phyloP scores from a whole-genome alignment of 2,888 invertebrate species.

The Megalurothrips usitatus region DNA sequence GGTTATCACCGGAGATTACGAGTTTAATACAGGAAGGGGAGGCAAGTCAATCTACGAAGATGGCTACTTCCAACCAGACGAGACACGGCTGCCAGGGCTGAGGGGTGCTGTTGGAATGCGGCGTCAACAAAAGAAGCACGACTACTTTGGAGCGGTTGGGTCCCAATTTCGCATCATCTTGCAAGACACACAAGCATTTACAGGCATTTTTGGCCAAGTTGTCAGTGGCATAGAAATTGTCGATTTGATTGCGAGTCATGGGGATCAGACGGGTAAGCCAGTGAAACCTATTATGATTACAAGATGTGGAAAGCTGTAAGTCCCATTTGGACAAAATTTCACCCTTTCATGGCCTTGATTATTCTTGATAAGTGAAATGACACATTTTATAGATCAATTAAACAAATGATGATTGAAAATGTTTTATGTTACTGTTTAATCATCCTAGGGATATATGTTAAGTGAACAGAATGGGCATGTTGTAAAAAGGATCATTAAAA shows the following conservation, averaged over 20 bases:
- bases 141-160: slow-evolving; percentile 75
- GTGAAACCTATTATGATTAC: slow-evolving; percentile 68
- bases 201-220: slow-evolving; percentile 75
- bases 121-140: slow-evolving; percentile 72
- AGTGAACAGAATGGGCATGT: too few species aligned
- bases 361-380: too few species aligned
- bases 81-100: slow-evolving; percentile 68
- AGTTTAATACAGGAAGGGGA: slow-evolving; percentile 74
- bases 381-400: too few species aligned
- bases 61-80: slow-evolving; percentile 74
- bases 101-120: slow-evolving; percentile 78
- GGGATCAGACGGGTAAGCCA: slow-evolving; percentile 73
- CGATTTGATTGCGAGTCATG: slow-evolving; percentile 70
- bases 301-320: slow-evolving; percentile 68
- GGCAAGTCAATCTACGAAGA: slow-evolving; percentile 73
- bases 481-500: too few species aligned
- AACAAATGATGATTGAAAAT: too few species aligned
- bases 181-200: slow-evolving; percentile 77
- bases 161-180: slow-evolving; percentile 78
- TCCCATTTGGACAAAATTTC: neutral
- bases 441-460: too few species aligned
- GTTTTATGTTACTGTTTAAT: too few species aligned
- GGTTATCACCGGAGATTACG: slow-evolving; percentile 60
- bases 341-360: too few species aligned
- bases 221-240: slow-evolving; percentile 74